These are phyloP conservation scores for Limenitis camilla DNA, from an alignment of 2,888 invertebrate genomes.

Conservation along the genomic window DNA sequence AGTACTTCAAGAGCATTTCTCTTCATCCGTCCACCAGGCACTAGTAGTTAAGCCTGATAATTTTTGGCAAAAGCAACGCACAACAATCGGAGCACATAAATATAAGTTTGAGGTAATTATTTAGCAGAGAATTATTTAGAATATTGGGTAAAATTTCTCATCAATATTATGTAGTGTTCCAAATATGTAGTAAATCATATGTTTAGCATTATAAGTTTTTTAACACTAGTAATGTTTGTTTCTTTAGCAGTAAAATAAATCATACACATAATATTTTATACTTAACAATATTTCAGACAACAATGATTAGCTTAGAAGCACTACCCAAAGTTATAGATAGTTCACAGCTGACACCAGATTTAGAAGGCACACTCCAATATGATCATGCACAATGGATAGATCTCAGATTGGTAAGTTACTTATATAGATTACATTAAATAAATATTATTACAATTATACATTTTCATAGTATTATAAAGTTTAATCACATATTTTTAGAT, in stretches of 20 bases:
- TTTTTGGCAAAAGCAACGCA: constrained; percentile 99
- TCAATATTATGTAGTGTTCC: not conserved
- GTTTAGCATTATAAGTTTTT: not conserved
- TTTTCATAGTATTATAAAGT: too few species aligned
- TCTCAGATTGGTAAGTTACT: constrained; percentile 79
- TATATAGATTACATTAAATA: not conserved
- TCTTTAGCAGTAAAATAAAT: too few species aligned
- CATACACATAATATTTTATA: not conserved
- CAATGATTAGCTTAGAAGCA: constrained; percentile 96
- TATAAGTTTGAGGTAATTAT: constrained; percentile 96
- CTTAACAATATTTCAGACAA: constrained; percentile 78
- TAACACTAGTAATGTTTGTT: not conserved
- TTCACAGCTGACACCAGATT: constrained; percentile 92
- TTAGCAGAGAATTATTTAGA: not conserved
- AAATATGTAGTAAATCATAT: not conserved
- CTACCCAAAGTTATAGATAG: constrained; percentile 94
- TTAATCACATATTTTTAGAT: too few species aligned
- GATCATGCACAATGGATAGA: constrained; percentile 99
- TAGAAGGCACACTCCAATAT: constrained; percentile 94
- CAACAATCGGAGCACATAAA: constrained; percentile 96
- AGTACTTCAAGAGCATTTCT: constrained; percentile 96
- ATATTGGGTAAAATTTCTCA: not conserved
- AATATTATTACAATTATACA: too few species aligned
- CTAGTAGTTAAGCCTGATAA: constrained; percentile 99
- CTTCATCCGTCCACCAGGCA: constrained; percentile 93